phyloP scores from a whole-genome alignment of 1,140 invertebrate species.

The Reticulitermes speratus region DNA sequence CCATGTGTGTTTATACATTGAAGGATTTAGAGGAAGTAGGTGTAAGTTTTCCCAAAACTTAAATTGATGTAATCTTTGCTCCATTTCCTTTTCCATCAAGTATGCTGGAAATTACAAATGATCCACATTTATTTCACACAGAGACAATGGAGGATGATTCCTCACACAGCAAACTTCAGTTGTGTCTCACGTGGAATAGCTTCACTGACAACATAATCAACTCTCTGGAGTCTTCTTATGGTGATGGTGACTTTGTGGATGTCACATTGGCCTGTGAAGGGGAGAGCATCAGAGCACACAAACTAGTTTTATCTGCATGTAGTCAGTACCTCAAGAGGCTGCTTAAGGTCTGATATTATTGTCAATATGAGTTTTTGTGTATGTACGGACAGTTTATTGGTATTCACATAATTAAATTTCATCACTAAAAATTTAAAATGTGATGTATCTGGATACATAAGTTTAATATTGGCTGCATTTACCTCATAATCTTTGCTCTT shows the following conservation, averaged over 20 bases:
- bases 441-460: no score
- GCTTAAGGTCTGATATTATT: conserved; percentile 36
- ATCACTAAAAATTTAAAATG: no score
- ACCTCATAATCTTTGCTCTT: no score
- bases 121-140: no score
- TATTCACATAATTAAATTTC: no score
- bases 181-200: conserved; percentile 51
- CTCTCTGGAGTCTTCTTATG: conserved; percentile 45
- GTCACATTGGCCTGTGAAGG: conserved; percentile 49
- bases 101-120: no score
- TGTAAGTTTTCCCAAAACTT: no score
- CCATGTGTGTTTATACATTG: no score
- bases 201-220: conserved; percentile 48
- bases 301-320: conserved; percentile 48
- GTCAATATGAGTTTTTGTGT: neutral
- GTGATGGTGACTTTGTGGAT: conserved; percentile 48
- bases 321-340: conserved; percentile 45
- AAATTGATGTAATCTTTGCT: no score
- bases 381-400: neutral
- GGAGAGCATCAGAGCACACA: conserved; percentile 45
- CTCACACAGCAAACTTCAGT: conserved; percentile 38
- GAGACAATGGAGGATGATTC: conserved; percentile 1
- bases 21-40: no score
- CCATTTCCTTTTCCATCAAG: no score
- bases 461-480: no score